Evolutionary conservation across 1,140 invertebrate species (phyloP).

Genomic region (Bombus affinis): DNA sequence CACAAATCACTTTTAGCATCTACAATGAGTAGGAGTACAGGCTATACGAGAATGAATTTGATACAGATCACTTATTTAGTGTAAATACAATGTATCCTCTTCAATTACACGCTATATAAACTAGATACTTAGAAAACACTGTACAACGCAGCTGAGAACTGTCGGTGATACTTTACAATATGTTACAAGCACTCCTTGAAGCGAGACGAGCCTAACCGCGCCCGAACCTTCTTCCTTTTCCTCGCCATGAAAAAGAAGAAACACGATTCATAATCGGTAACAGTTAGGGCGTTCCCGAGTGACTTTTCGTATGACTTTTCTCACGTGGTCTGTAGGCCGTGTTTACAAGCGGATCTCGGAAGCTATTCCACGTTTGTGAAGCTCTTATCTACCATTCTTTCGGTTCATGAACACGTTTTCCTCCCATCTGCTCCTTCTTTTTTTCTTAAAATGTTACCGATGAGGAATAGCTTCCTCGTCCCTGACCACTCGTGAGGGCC

Average conservation of each 20-base stretch:
- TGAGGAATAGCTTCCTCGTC: slow-evolving; percentile 34
- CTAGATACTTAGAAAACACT: slow-evolving; percentile 84
- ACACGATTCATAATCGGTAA: no score
- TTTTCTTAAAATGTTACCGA: not conserved
- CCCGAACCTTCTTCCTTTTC: slow-evolving; percentile 37
- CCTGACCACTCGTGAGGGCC: slow-evolving; percentile 27
- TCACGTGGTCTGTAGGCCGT: slow-evolving; percentile 63
- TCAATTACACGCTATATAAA: slow-evolving; percentile 83
- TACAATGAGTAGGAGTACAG: slow-evolving; percentile 82
- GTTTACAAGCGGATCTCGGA: slow-evolving; percentile 48
- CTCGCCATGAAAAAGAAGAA: not conserved
- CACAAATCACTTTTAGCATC: slow-evolving; percentile 83
- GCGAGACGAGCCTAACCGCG: slow-evolving; percentile 70
- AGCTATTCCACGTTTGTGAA: slow-evolving; percentile 26
- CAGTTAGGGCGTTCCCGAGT: slow-evolving; percentile 35
- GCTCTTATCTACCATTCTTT: not conserved
- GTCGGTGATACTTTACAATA: slow-evolving; percentile 82
- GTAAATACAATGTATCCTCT: slow-evolving; percentile 81
- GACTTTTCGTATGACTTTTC: slow-evolving; percentile 47
- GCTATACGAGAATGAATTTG: slow-evolving; percentile 83
- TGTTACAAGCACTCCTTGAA: slow-evolving; percentile 80
- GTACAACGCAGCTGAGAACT: slow-evolving; percentile 82
- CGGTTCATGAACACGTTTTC: not conserved
- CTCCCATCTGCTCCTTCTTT: no score
- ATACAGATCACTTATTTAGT: slow-evolving; percentile 82